phyloP scores from a whole-genome alignment of 2,797 vertebrate species.

The Onychomys torridus region DNA sequence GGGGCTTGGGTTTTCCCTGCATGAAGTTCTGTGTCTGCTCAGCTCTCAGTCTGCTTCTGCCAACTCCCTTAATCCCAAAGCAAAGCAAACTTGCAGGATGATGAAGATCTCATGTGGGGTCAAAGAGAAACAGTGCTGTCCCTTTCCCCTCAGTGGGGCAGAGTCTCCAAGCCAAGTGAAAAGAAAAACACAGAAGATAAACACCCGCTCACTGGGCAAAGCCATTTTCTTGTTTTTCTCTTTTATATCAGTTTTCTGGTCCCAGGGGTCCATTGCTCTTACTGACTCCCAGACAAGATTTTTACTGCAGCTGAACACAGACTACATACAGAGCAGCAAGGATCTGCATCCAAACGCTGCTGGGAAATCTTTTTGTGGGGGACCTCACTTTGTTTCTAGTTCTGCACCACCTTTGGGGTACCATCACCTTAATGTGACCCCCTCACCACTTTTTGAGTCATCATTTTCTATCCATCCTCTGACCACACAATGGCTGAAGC shows the following conservation, averaged over 20 bases:
- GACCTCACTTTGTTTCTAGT: not conserved
- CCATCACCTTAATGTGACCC: not conserved
- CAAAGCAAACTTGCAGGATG: not conserved
- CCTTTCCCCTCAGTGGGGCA: not conserved
- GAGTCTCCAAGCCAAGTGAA: not conserved
- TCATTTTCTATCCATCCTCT: constrained; percentile 82
- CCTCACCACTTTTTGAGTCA: constrained; percentile 55
- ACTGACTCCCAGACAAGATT: not conserved
- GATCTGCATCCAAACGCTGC: not conserved
- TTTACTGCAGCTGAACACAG: not conserved
- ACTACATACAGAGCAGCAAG: not conserved
- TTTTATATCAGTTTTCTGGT: not conserved
- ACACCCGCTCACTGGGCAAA: not conserved
- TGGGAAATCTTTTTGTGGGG: not conserved
- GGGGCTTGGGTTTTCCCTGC: not conserved
- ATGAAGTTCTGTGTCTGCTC: not conserved
- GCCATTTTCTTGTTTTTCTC: not conserved
- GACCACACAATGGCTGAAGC: constrained; percentile 43
- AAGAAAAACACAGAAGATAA: not conserved
- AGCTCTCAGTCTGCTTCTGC: not conserved
- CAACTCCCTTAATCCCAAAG: constrained; percentile 10
- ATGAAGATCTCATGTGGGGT: not conserved
- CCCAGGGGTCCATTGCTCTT: not conserved
- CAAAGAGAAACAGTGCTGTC: not conserved
- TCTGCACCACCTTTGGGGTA: not conserved